Evolutionary conservation across 2,113 vertebrate genomes (phyloP).

Genomic region (Crotalus tigris): DNA sequence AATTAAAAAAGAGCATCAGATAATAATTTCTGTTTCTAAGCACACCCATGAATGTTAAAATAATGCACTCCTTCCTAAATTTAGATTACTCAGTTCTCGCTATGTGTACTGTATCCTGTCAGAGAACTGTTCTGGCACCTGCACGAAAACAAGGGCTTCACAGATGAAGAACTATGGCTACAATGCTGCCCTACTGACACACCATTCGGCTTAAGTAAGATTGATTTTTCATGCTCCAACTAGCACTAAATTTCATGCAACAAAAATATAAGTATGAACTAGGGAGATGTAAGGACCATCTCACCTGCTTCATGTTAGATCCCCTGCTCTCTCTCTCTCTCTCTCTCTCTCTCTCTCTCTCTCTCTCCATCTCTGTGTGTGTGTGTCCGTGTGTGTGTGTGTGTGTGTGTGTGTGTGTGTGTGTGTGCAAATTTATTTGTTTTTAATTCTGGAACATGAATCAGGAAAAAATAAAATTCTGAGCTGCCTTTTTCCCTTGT

Average conservation of each 20-base stretch:
- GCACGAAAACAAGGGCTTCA: neutral
- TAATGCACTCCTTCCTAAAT: neutral
- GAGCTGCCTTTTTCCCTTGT: neutral
- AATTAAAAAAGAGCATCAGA: neutral
- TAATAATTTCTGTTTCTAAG: neutral
- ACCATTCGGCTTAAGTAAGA: conserved; percentile 10
- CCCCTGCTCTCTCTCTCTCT: no score
- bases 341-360: neutral
- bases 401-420: neutral
- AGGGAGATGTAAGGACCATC: neutral
- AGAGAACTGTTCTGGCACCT: neutral
- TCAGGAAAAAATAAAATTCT: neutral
- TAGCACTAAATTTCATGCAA: conserved; percentile 11
- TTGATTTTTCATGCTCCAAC: conserved; percentile 5
- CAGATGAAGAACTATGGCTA: neutral
- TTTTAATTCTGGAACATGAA: neutral
- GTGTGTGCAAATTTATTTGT: neutral
- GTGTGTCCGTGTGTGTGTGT: no score
- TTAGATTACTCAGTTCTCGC: neutral
- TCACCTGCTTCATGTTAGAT: neutral
- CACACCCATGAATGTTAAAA: neutral
- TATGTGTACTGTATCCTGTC: neutral
- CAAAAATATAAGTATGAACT: conserved; percentile 5
- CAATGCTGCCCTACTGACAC: neutral
- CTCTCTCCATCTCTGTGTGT: no score